Evolutionary conservation across 2,113 vertebrate species (phyloP).

Genomic region (Tamias sibiricus): DNA sequence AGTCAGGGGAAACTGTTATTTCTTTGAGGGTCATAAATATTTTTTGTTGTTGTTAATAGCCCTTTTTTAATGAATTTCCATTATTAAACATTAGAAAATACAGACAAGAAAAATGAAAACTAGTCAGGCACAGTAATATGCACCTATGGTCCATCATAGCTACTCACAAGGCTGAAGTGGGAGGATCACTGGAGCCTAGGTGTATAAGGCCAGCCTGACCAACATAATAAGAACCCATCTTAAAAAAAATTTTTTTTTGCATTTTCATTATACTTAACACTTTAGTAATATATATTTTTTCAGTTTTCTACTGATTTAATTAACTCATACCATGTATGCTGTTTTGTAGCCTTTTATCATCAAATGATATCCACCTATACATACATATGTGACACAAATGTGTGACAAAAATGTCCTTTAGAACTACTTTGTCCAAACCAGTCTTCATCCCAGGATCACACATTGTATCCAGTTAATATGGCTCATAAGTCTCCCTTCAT

Average conservation of each 20-base stretch:
- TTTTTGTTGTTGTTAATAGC: not conserved
- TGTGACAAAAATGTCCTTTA: not conserved
- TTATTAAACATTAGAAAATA: constrained; percentile 16
- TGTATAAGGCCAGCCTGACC: not conserved
- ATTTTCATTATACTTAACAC: not conserved
- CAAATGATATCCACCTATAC: not conserved
- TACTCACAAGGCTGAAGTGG: not conserved
- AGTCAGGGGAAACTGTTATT: not conserved
- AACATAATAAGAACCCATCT: not conserved
- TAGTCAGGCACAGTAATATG: too few relatives aligned
- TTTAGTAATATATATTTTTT: not conserved
- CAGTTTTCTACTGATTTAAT: not conserved
- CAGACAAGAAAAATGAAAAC: not conserved
- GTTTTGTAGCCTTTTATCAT: not conserved
- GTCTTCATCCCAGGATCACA: not conserved
- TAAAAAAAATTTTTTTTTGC: not conserved
- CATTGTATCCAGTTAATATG: not conserved
- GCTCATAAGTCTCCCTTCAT: not conserved
- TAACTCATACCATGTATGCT: not conserved
- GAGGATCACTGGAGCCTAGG: not conserved
- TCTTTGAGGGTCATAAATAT: not conserved
- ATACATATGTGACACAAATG: not conserved
- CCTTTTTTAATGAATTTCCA: constrained; percentile 19
- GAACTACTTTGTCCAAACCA: not conserved
- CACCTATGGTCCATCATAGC: not conserved